Conservation (phyloP, 2,888 invertebrate species). For the Brachyopa scutellaris region DNA sequence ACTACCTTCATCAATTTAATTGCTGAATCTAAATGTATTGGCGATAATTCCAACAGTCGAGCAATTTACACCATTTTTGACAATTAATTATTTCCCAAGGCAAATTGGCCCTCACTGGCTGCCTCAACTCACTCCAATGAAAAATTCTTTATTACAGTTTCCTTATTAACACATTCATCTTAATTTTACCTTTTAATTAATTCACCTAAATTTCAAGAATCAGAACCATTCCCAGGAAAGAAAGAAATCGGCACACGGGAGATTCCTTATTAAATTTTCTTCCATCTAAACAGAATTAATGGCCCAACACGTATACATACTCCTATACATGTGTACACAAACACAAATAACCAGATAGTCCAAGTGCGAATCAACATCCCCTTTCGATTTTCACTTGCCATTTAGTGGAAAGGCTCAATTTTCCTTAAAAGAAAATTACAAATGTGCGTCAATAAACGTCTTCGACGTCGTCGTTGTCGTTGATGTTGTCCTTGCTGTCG, state of each 20-base stretch:
- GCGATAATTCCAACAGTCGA: background rate
- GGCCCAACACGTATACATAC: conserved; percentile 14
- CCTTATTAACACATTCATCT: conserved; percentile 81
- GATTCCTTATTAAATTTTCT: conserved; percentile 65
- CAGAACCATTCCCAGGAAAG: conserved; percentile 13
- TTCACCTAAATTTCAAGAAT: conserved; percentile 78
- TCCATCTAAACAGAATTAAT: conserved; percentile 67
- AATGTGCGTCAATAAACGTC: conserved; percentile 67
- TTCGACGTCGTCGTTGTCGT: conserved; percentile 51
- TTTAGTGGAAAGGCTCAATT: conserved; percentile 23
- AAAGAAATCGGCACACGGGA: conserved; percentile 38
- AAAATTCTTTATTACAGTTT: conserved; percentile 53
- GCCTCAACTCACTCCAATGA: conserved; percentile 4
- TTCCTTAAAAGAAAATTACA: conserved; percentile 49
- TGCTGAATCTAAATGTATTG: background rate
- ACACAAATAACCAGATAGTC: conserved; percentile 13
- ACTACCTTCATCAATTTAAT: background rate
- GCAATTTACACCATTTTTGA: conserved; percentile 27
- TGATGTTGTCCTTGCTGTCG: conserved; percentile 37
- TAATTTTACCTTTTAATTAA: conserved; percentile 81
- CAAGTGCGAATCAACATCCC: conserved; percentile 14
- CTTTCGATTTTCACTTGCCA: background rate
- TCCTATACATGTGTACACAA: conserved; percentile 15
- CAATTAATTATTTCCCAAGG: conserved; percentile 22
- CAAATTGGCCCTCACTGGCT: conserved; percentile 12